Conservation (phyloP, 2,113 vertebrate genomes). For the Raphicerus campestris region DNA sequence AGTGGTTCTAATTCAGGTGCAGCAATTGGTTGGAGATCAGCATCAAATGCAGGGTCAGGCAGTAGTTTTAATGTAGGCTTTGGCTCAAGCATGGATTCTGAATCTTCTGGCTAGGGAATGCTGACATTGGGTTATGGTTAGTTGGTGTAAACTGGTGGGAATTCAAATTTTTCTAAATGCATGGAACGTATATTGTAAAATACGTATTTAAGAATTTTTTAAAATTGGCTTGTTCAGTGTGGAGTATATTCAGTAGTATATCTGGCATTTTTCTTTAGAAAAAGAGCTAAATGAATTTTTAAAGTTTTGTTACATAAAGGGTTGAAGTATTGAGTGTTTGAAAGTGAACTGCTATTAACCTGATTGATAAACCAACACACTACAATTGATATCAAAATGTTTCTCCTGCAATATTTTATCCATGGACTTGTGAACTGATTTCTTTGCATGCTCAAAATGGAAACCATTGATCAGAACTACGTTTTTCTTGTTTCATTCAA, state of each 20-base stretch:
- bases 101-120: slow-evolving; percentile 97
- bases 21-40: slow-evolving; percentile 90
- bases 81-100: slow-evolving; percentile 96
- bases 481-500: slow-evolving; percentile 82
- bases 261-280: slow-evolving; percentile 87
- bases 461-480: slow-evolving; percentile 81
- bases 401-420: slow-evolving; percentile 76
- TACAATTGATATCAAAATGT: slow-evolving; percentile 73
- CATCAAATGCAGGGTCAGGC: slow-evolving; percentile 87
- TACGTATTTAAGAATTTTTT: slow-evolving; percentile 81
- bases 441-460: slow-evolving; percentile 84
- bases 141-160: slow-evolving; percentile 77
- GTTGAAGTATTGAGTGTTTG: slow-evolving; percentile 87
- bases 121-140: slow-evolving; percentile 79
- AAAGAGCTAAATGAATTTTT: slow-evolving; percentile 86
- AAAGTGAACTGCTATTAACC: slow-evolving; percentile 84
- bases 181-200: slow-evolving; percentile 96
- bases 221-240: slow-evolving; percentile 80
- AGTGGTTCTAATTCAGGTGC: slow-evolving; percentile 91
- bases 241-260: slow-evolving; percentile 86
- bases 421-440: slow-evolving; percentile 77
- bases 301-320: slow-evolving; percentile 85
- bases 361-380: slow-evolving; percentile 83
- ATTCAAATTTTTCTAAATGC: slow-evolving; percentile 85
- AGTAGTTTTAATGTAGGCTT: slow-evolving; percentile 94